These are phyloP conservation scores for Tineola bisselliella DNA, from an alignment of 2,888 invertebrate genomes.

Conservation along the genomic window DNA sequence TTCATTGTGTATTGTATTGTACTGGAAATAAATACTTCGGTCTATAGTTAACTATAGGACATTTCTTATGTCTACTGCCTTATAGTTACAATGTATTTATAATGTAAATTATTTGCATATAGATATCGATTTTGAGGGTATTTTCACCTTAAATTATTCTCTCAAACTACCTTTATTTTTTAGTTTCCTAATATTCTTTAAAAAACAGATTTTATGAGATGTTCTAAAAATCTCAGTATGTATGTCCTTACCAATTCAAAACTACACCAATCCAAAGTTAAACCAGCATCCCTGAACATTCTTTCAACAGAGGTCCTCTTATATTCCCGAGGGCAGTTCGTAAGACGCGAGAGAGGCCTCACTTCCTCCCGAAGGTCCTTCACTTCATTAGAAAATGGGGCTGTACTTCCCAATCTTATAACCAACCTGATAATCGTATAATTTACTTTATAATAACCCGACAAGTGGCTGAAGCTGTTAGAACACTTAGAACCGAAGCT, in stretches of 20 bases:
- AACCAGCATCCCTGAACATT: conserved; percentile 80
- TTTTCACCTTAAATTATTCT: no score
- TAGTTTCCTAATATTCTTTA: no score
- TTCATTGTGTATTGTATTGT: conserved; percentile 49
- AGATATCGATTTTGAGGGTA: no score
- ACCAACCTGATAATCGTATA: conserved; percentile 70
- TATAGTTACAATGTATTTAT: no score
- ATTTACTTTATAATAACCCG: not conserved
- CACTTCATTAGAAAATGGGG: conserved; percentile 76
- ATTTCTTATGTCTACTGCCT: no score
- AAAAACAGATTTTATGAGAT: no score
- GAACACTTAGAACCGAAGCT: no score
- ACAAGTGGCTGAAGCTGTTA: no score
- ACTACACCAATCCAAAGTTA: conserved; percentile 89
- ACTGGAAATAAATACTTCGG: conserved; percentile 38
- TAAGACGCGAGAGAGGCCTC: conserved; percentile 78
- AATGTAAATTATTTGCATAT: no score
- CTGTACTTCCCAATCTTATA: conserved; percentile 80
- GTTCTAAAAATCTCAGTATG: no score
- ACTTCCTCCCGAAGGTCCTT: conserved; percentile 81
- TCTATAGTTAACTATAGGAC: no score
- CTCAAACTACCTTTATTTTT: no score
- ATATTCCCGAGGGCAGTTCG: conserved; percentile 82
- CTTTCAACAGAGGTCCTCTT: conserved; percentile 88
- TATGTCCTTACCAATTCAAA: conserved; percentile 84